Percentiles rank a stretch among this genome's conserved stretches.
These are phyloP conservation scores for Carcina quercana DNA, from an alignment of 2,888 invertebrate species.

Conservation along the genomic window DNA sequence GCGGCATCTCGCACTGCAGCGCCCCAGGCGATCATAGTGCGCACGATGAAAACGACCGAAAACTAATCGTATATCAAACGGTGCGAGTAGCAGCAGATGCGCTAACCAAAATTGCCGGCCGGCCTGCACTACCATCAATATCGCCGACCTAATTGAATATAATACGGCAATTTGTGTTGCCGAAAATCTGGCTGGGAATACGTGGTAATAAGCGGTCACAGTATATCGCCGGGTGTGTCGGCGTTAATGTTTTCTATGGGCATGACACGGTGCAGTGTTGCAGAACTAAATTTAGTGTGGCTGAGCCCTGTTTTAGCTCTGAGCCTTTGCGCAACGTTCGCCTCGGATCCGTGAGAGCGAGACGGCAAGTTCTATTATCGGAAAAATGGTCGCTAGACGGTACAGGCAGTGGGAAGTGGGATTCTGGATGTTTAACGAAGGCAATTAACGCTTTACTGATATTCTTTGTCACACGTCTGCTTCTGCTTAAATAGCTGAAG, in stretches of 20 bases:
- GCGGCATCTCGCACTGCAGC: not conserved
- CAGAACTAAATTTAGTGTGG: conserved; percentile 55
- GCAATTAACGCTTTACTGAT: no score
- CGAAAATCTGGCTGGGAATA: conserved; percentile 63
- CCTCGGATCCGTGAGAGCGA: conserved; percentile 34
- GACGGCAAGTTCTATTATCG: conserved; percentile 63
- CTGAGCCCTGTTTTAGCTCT: conserved; percentile 57
- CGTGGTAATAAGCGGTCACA: conserved; percentile 58
- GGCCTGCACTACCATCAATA: conserved; percentile 55
- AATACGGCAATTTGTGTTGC: conserved; percentile 70
- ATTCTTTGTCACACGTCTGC: no score
- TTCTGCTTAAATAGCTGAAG: no score
- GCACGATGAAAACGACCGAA: conserved; percentile 35
- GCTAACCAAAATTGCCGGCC: conserved; percentile 65
- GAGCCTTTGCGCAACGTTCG: conserved; percentile 62
- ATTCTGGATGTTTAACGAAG: conserved; percentile 5
- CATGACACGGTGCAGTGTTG: conserved; percentile 59
- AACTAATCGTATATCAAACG: conserved; percentile 69
- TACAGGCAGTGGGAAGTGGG: conserved; percentile 9
- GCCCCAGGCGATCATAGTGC: conserved; percentile 1
- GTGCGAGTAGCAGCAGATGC: no score
- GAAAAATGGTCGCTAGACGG: conserved; percentile 43
- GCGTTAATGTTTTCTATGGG: conserved; percentile 56
- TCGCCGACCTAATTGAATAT: conserved; percentile 69
- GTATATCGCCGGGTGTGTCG: conserved; percentile 46